Evolutionary conservation across 1,140 invertebrate genomes (phyloP).

Genomic region (Neomicropteryx cornuta): DNA sequence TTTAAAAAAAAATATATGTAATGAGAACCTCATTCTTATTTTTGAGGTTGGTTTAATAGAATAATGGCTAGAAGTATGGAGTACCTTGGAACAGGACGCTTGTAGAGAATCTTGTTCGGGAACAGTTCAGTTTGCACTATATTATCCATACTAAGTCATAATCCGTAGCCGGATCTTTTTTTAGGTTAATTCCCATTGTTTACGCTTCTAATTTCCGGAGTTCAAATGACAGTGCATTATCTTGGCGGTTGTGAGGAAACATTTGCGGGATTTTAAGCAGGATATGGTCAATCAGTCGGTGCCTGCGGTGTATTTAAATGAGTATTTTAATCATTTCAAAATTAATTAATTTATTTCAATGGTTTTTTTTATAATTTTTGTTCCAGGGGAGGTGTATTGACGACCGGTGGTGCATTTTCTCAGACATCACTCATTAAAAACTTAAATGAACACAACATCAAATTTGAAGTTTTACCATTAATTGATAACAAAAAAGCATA

Average conservation of each 20-base stretch:
- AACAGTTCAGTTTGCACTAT: too few relatives aligned
- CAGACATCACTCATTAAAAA: slow-evolving; percentile 53
- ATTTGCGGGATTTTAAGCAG: background rate
- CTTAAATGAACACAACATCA: slow-evolving; percentile 46
- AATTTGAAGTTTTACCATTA: slow-evolving; percentile 46
- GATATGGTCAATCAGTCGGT: background rate
- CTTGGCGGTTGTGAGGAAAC: background rate
- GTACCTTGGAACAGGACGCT: too few relatives aligned
- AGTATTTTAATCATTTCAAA: background rate
- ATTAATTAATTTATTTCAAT: slow-evolving; percentile 5
- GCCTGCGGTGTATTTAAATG: background rate
- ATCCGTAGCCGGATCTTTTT: too few relatives aligned
- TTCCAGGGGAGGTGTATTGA: slow-evolving; percentile 38
- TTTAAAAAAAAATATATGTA: too few relatives aligned
- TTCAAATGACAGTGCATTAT: background rate
- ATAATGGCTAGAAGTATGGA: too few relatives aligned
- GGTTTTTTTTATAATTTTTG: slow-evolving; percentile 9
- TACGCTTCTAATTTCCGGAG: background rate
- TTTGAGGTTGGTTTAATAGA: too few relatives aligned
- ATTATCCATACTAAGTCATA: too few relatives aligned
- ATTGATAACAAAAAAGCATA: too few relatives aligned
- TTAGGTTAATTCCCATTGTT: background rate
- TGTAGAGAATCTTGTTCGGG: too few relatives aligned
- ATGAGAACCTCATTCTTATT: too few relatives aligned
- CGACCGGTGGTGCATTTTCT: slow-evolving; percentile 41